phyloP scores from a whole-genome alignment of 2,797 vertebrate species.

The Agapornis canus region DNA sequence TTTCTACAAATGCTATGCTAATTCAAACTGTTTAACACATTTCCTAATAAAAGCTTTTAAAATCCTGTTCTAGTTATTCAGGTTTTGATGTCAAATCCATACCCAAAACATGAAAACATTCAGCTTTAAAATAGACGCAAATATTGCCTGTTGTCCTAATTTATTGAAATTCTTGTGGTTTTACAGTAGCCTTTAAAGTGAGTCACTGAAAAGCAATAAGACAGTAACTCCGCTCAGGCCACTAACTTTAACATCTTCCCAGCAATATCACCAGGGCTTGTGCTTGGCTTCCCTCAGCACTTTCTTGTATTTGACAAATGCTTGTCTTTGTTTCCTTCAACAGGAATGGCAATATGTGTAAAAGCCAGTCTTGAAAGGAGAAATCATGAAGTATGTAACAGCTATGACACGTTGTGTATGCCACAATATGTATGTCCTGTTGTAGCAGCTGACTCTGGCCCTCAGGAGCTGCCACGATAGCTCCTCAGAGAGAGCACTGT shows the following conservation, averaged over 20 bases:
- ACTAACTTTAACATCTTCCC: neutral
- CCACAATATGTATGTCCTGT: rapidly evolving
- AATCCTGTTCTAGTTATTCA: neutral
- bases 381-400: rapidly evolving
- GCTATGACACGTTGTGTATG: rapidly evolving
- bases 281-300: neutral
- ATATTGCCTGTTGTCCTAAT: neutral
- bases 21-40: neutral
- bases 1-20: neutral
- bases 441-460: neutral
- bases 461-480: neutral
- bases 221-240: neutral
- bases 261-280: neutral
- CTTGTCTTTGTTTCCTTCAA: neutral
- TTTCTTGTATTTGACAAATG: rapidly evolving
- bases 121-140: neutral
- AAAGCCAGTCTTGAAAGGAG: neutral
- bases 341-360: neutral
- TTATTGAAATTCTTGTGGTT: neutral
- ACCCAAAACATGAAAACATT: neutral
- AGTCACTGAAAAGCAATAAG: neutral
- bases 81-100: neutral
- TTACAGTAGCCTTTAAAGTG: neutral
- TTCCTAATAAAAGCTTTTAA: neutral
- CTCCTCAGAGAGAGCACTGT: neutral